Conservation (phyloP, 2,797 vertebrate species). For the Chaetophractus vellerosus region DNA sequence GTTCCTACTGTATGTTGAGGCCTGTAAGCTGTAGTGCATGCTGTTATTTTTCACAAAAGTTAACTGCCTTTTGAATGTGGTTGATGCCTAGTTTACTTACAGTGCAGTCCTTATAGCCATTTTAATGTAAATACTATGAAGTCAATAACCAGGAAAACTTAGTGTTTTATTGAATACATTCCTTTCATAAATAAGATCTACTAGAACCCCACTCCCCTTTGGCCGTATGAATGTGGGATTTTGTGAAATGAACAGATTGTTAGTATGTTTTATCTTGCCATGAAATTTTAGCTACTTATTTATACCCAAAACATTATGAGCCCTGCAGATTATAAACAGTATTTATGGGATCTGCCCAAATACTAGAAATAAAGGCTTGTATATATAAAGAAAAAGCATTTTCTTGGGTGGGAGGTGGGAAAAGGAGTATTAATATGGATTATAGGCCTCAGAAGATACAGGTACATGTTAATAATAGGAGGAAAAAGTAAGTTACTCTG, state of each 20-base stretch:
- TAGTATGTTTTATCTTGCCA: neutral
- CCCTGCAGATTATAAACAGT: neutral
- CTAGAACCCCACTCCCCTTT: neutral
- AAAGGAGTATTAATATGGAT: neutral
- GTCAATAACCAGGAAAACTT: neutral
- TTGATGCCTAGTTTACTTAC: neutral
- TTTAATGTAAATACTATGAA: neutral
- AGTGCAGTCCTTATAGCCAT: neutral
- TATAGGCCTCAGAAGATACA: neutral
- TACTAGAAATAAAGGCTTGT: neutral
- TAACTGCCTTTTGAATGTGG: neutral
- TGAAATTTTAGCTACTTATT: neutral
- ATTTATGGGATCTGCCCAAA: neutral
- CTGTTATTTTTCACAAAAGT: neutral
- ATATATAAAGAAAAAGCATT: neutral
- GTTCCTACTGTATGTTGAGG: neutral
- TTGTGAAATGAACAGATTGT: neutral
- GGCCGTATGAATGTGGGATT: neutral
- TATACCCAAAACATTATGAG: neutral
- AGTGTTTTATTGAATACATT: neutral
- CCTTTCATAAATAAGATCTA: neutral
- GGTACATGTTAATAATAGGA: neutral
- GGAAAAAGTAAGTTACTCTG: neutral
- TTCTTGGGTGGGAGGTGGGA: neutral
- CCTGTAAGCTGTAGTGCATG: accelerated